Conservation (phyloP, 37 sponge, comb jelly and placozoan species). For the Ephydatia muelleri region DNA sequence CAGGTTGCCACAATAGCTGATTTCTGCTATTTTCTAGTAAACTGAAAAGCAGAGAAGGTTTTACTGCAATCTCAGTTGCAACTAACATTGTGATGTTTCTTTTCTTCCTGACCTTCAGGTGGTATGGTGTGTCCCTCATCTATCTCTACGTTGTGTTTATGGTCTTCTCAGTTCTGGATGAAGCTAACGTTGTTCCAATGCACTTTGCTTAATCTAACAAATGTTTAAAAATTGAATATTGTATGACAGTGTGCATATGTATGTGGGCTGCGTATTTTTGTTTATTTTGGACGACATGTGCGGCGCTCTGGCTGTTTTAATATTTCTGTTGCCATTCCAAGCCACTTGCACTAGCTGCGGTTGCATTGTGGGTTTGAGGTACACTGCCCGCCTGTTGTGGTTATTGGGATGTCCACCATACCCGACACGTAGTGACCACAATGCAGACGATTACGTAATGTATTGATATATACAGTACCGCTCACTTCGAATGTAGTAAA, state of each 20-base stretch:
- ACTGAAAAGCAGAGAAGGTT: background rate
- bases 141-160: conserved; percentile 81
- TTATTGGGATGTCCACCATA: background rate
- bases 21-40: too few relatives aligned
- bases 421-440: background rate
- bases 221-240: background rate
- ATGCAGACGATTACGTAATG: background rate
- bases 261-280: background rate
- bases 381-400: background rate
- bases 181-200: conserved; percentile 9
- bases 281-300: too few relatives aligned
- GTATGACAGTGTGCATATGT: background rate
- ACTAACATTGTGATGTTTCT: background rate
- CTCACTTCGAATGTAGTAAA: too few relatives aligned
- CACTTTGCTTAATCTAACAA: background rate
- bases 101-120: conserved; percentile 33
- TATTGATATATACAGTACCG: too few relatives aligned
- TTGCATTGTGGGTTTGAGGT: background rate
- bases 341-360: background rate
- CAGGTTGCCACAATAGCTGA: too few relatives aligned
- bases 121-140: conserved; percentile 67
- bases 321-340: too few relatives aligned
- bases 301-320: too few relatives aligned
- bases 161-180: conserved; percentile 69
- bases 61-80: background rate